Conservation (phyloP, 2,797 vertebrate species). For the Thunnus albacares region DNA sequence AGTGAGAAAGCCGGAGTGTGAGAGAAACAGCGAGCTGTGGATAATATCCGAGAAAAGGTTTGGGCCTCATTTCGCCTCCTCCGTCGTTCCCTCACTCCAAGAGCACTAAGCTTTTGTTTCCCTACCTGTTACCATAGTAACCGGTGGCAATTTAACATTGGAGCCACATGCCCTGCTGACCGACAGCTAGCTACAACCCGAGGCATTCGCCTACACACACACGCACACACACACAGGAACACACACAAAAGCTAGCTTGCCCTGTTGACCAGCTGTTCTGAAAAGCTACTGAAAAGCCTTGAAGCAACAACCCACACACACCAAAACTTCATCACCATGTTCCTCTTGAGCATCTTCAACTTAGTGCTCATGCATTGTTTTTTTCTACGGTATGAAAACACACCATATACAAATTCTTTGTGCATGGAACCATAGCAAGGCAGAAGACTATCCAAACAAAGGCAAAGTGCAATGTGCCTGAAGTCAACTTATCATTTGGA, state of each 20-base stretch:
- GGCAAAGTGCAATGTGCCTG: background rate
- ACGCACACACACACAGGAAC: conserved; percentile 26
- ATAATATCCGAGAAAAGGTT: conserved; percentile 69
- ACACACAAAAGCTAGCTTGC: conserved; percentile 42
- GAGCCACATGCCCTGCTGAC: conserved; percentile 83
- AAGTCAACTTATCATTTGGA: too few relatives aligned
- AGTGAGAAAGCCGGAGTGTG: conserved; percentile 54
- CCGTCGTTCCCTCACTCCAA: conserved; percentile 68
- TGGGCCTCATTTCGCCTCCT: conserved; percentile 69
- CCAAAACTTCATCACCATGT: conserved; percentile 48
- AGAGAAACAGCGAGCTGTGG: conserved; percentile 45
- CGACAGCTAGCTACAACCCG: conserved; percentile 72
- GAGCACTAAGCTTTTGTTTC: conserved; percentile 82
- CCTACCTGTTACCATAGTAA: conserved; percentile 79
- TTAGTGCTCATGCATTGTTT: background rate
- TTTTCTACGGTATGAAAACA: conserved; percentile 1
- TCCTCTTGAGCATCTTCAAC: conserved; percentile 35
- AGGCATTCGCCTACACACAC: conserved; percentile 74
- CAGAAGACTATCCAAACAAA: background rate
- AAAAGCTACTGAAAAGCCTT: conserved; percentile 36
- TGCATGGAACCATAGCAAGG: background rate
- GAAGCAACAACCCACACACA: conserved; percentile 68
- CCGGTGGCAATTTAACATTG: conserved; percentile 80
- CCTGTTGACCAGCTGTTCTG: conserved; percentile 69
- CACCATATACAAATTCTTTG: background rate